Evolutionary conservation across 1,140 invertebrate genomes (phyloP), one percentile per base, ranked within the genome.

Genomic region (Bombus superbus): DNA sequence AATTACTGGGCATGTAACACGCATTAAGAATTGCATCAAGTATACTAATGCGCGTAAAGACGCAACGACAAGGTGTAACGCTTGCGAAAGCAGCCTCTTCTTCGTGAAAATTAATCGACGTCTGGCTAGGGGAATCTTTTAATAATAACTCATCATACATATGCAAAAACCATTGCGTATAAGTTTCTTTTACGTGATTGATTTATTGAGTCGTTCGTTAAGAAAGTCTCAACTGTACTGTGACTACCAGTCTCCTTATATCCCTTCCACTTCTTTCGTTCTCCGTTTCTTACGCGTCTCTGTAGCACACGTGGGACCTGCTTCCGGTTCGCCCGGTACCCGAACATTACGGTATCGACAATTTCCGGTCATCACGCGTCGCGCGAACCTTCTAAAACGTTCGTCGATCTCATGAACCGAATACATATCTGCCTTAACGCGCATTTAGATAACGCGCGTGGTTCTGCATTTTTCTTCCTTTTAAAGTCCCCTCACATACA

Each of bases 291-390:
- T 69, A n/a, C 59, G 88, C 83, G 88, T 40, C 73, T 57, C 83
- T 84, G 86, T 90, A 91, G 92, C 91, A 90, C 90, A 90, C 91
- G 90, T 88, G 89, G 89, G 88, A 86, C 75, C 85, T 73, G 87
- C 92, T 93, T 94, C 93, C 93, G 91, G 90, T 92, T 92, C 83
- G 88, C 85, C 82, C 83, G 88, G 88, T 88, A 94, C 90, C 88
- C 84, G 88, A 93, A 92, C 92, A 90, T 93, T 93, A 92, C 90
- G 88, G 92, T 94, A 93, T 94, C 92, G 92, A 92, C 93, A 86
- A 91, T 89, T 93, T 94, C 93, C 92, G 90, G 89, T 92, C 79
- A 92, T 91, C 85, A 88, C 77, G 79, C 83, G 81, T 79, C 82
- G 82, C 71, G 47, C 81, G 68, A 40, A 74, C 13, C 79, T 62